These are phyloP conservation scores for Lasioglossum albipes DNA, from an alignment of 1,140 invertebrate genomes.

Conservation along the genomic window DNA sequence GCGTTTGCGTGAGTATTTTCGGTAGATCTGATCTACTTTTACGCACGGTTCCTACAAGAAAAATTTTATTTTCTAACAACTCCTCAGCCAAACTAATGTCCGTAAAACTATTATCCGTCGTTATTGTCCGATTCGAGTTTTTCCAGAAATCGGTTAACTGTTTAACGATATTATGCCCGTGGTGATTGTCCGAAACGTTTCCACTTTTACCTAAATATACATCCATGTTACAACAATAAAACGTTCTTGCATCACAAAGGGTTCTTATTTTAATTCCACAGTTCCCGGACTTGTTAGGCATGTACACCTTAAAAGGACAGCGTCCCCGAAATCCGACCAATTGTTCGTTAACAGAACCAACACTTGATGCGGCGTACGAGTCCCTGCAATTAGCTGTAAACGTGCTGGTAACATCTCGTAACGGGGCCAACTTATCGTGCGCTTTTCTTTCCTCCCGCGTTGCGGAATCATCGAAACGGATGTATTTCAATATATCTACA, in stretches of 20 bases:
- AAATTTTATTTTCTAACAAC: slow-evolving; percentile 3
- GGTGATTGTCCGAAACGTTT: neutral
- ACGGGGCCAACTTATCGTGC: slow-evolving; percentile 1
- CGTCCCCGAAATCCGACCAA: neutral
- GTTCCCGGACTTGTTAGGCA: neutral
- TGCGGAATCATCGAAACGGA: neutral
- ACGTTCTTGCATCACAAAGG: neutral
- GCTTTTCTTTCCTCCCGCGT: neutral
- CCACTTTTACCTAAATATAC: neutral
- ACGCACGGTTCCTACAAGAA: neutral
- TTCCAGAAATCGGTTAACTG: neutral
- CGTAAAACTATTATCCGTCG: neutral
- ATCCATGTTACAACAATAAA: slow-evolving; percentile 6
- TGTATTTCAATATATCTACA: neutral
- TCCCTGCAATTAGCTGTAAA: neutral
- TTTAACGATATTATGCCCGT: neutral
- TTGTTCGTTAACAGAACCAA: neutral
- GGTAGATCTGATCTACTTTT: neutral
- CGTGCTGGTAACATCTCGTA: neutral
- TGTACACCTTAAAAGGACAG: neutral
- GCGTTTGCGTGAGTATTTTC: slow-evolving; percentile 1
- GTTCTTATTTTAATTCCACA: slow-evolving; percentile 10
- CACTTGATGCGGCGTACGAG: neutral
- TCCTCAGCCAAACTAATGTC: neutral
- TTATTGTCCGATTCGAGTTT: neutral